Conservation (phyloP, 1,140 invertebrate species). For the Zaprionus vittiger region DNA sequence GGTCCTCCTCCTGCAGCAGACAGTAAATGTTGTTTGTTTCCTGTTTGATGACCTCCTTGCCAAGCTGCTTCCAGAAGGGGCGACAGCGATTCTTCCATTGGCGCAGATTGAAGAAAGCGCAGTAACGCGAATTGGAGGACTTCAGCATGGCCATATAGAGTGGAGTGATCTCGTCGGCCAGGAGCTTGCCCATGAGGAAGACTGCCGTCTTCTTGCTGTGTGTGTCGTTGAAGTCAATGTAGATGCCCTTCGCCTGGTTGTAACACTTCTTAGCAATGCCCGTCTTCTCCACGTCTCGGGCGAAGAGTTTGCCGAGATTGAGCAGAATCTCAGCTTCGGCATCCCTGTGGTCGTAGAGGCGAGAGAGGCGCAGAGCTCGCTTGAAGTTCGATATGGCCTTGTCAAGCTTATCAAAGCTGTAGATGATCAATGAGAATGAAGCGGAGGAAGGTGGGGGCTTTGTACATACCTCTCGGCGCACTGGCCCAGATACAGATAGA, state of each 20-base stretch:
- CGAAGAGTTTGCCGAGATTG: slow-evolving; percentile 68
- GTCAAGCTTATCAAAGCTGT: slow-evolving; percentile 52
- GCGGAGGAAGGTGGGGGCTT: neutral
- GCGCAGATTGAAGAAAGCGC: slow-evolving; percentile 72
- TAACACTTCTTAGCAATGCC: slow-evolving; percentile 69
- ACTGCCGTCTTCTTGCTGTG: slow-evolving; percentile 65
- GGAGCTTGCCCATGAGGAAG: slow-evolving; percentile 70
- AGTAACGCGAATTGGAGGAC: slow-evolving; percentile 53
- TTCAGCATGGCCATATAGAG: slow-evolving; percentile 78
- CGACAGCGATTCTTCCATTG: slow-evolving; percentile 79
- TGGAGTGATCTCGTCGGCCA: slow-evolving; percentile 75
- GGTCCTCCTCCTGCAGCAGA: slow-evolving; percentile 64
- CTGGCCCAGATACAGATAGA: slow-evolving; percentile 57
- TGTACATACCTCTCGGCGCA: slow-evolving; percentile 56
- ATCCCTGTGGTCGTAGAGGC: slow-evolving; percentile 42
- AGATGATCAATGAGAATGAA: neutral
- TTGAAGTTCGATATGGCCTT: slow-evolving; percentile 62
- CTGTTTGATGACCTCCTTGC: slow-evolving; percentile 62
- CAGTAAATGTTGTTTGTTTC: slow-evolving; percentile 66
- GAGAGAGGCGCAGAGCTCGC: slow-evolving; percentile 54
- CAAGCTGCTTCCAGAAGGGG: slow-evolving; percentile 66
- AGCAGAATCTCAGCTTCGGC: slow-evolving; percentile 64
- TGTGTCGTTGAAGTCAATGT: slow-evolving; percentile 70
- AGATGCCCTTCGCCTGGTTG: slow-evolving; percentile 69
- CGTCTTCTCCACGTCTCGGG: slow-evolving; percentile 52